phyloP scores from a whole-genome alignment of 2,113 vertebrate species.

The Solea senegalensis region DNA sequence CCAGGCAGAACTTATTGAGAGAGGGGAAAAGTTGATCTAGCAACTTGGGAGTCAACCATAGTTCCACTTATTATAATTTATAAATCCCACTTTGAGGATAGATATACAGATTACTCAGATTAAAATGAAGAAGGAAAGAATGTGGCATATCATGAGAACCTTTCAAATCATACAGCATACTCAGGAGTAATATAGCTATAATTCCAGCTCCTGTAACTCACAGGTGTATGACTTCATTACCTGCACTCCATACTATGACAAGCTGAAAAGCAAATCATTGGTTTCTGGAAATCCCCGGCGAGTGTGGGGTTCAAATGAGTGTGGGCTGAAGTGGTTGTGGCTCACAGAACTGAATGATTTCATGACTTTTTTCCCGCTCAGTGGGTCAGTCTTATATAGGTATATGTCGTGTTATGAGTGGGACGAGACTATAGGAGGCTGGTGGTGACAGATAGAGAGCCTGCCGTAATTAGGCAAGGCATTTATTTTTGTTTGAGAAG shows the following conservation, averaged over 20 bases:
- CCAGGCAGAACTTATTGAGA: neutral
- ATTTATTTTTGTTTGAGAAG: slow-evolving; percentile 3
- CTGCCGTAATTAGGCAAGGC: slow-evolving; percentile 15
- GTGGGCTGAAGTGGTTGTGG: neutral
- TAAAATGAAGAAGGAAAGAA: neutral
- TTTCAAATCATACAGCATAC: neutral
- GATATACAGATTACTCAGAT: neutral
- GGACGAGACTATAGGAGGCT: neutral
- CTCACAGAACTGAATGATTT: slow-evolving; percentile 24
- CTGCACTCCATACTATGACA: slow-evolving; percentile 7
- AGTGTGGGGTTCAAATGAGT: slow-evolving; percentile 31
- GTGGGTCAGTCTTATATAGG: neutral
- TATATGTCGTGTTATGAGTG: neutral
- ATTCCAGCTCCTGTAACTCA: slow-evolving; percentile 11
- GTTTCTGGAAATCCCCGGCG: slow-evolving; percentile 13
- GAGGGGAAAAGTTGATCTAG: neutral
- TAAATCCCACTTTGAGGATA: neutral
- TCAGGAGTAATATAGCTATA: slow-evolving; percentile 7
- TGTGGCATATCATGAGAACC: neutral
- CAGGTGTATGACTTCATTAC: slow-evolving; percentile 24
- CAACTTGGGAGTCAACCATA: slow-evolving; percentile 32
- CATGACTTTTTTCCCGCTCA: neutral
- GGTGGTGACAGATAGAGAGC: slow-evolving; percentile 4
- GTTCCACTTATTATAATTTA: slow-evolving; percentile 20
- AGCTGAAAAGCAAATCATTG: slow-evolving; percentile 24